These are phyloP conservation scores for Mastomys coucha DNA, from an alignment of 2,113 vertebrate species.

Conservation along the genomic window DNA sequence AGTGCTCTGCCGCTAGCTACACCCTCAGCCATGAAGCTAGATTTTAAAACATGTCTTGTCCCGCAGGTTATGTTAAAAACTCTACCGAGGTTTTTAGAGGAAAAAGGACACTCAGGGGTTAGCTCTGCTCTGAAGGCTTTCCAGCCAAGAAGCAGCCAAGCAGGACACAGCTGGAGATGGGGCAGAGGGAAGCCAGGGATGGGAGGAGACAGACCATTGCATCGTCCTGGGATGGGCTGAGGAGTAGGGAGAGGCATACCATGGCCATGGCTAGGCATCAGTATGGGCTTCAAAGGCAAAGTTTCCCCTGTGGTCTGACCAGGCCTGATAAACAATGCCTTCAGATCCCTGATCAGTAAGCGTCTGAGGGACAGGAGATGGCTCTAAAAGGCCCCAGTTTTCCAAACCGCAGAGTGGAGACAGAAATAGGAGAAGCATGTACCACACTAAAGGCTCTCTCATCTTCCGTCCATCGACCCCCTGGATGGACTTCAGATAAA, in stretches of 20 bases:
- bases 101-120: background rate
- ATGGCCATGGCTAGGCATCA: background rate
- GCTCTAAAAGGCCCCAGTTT: background rate
- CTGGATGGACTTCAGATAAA: constrained; percentile 72
- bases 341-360: background rate
- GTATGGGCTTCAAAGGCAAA: background rate
- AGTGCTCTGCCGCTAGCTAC: background rate
- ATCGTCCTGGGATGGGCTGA: background rate
- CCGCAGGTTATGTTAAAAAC: background rate
- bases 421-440: constrained; percentile 51
- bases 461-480: background rate
- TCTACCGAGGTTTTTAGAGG: background rate
- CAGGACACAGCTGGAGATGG: background rate
- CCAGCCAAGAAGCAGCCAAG: background rate
- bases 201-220: background rate
- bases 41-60: background rate
- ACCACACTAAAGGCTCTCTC: constrained; percentile 58
- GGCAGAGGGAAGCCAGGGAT: background rate
- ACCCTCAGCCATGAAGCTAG: no score
- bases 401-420: background rate
- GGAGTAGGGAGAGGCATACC: background rate
- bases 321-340: background rate
- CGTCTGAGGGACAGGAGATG: background rate
- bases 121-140: background rate
- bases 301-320: background rate